Conservation (phyloP, 2,888 invertebrate genomes). For the Agrenia bidenticulata region DNA sequence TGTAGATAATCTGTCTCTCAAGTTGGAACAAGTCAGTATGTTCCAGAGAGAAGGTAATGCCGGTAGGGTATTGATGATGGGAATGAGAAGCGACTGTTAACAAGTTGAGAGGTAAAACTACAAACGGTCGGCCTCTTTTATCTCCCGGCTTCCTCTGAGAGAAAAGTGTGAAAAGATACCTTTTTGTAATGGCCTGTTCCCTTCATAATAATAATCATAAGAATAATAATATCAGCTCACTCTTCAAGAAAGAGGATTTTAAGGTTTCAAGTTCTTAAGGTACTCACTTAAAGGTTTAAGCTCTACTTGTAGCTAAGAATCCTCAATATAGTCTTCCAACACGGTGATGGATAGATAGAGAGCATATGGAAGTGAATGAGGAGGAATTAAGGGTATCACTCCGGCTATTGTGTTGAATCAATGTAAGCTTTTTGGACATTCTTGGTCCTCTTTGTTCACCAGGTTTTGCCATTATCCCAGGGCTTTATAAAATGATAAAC, state of each 20-base stretch:
- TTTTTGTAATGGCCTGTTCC: conserved; percentile 18
- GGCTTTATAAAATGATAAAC: conserved; percentile 1
- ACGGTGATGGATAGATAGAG: background rate
- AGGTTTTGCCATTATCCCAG: conserved; percentile 3
- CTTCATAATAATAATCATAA: conserved; percentile 20
- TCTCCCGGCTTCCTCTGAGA: conserved; percentile 34
- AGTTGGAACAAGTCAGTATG: no score
- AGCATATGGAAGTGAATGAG: background rate
- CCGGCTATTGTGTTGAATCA: conserved; percentile 4
- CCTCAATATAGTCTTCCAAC: background rate
- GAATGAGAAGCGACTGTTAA: conserved; percentile 45
- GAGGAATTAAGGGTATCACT: conserved; percentile 10
- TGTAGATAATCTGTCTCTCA: no score
- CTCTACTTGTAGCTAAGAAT: background rate
- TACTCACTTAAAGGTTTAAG: background rate
- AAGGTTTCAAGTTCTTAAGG: background rate
- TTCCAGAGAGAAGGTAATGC: no score
- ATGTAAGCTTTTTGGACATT: conserved; percentile 7
- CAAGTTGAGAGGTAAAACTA: conserved; percentile 46
- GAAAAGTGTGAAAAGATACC: conserved; percentile 52
- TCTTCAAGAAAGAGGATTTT: background rate
- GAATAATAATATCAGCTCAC: conserved; percentile 5
- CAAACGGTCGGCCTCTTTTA: conserved; percentile 49
- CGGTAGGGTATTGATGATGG: conserved; percentile 6
- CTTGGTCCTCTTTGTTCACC: background rate